Evolutionary conservation across 2,888 invertebrate genomes (phyloP), one percentile per base, ranked within the genome.

Genomic region (Phragmatobia fuliginosa): DNA sequence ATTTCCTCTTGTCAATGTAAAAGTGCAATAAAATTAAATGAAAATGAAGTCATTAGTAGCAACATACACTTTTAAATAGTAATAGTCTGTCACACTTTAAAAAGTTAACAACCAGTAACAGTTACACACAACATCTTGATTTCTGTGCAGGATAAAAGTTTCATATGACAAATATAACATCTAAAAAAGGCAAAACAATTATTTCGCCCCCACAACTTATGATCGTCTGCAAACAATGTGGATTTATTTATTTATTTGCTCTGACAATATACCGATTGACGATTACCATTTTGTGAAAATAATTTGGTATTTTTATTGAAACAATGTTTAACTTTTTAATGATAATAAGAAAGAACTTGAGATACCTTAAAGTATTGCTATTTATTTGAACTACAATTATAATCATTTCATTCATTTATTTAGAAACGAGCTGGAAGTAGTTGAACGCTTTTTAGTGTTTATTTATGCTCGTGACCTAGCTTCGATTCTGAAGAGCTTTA

Each of bases 191-290:
- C 62, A 33, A 62, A 67, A 75, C 56, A 62, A 60, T 66, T 70
- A 63, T 65, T 52, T 56, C 67, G 33, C 67, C 11, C 32, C 66
- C 64, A 62, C 73, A 67, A 63, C 62, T 70, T 69, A 67, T 33
- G 62, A 45, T 41, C 52, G 58, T 66, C 61, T 75, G 64, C 68
- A 71, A 73, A 78, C 67, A 78, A 79, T 65, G 66, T 61, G 63
- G 60, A 65, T 58, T 59, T 70, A 72, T 66, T 59, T 70, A 72
- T 66, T 66, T 67, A 65, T 68, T 66, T 62, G 58, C 61, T 49
- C 58, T 65, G 62, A 31, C 36, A 33, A 58, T 32, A 59, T 59
- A 63, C 31, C 32, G 5, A 8, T 62, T 25, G 16, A 38, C n/a
- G 28, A 52, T 7, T 25, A 10, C 11, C 25, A n/a, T 25, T 52